phyloP scores from a whole-genome alignment of 2,797 vertebrate genomes.

The Betta splendens region DNA sequence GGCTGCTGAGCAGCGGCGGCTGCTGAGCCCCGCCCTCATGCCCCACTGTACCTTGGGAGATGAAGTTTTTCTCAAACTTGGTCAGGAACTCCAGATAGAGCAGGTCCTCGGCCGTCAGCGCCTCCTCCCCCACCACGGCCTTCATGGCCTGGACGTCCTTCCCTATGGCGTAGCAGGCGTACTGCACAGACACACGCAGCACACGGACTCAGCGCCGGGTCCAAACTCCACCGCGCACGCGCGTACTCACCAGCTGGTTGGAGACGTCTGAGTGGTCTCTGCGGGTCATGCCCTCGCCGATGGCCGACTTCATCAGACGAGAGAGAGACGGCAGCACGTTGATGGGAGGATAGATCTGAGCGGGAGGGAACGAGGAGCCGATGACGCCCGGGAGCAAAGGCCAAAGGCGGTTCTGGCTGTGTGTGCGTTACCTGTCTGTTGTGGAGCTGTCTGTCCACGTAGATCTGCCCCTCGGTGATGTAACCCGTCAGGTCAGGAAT shows the following conservation, averaged over 20 bases:
- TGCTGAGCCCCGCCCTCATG: too few relatives aligned
- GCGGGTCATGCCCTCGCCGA: conserved; percentile 77
- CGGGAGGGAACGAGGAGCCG: neutral
- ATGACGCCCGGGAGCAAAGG: too few relatives aligned
- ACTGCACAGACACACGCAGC: conserved; percentile 35
- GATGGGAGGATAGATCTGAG: conserved; percentile 81
- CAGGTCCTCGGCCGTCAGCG: conserved; percentile 76
- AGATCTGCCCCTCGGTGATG: conserved; percentile 81
- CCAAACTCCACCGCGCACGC: neutral
- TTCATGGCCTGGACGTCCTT: conserved; percentile 83
- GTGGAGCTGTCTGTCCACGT: conserved; percentile 80
- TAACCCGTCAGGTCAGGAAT: conserved; percentile 82
- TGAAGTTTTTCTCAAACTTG: conserved; percentile 82
- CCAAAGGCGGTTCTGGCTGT: too few relatives aligned
- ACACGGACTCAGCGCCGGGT: conserved; percentile 5
- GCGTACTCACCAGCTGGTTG: conserved; percentile 81
- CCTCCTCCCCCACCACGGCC: conserved; percentile 80
- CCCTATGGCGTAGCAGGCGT: conserved; percentile 76
- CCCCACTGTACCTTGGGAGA: conserved; percentile 72
- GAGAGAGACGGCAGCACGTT: conserved; percentile 83
- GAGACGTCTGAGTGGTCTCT: conserved; percentile 81
- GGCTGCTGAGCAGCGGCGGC: neutral
- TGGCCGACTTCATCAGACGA: conserved; percentile 80
- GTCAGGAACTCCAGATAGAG: conserved; percentile 80
- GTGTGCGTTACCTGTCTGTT: conserved; percentile 78